phyloP scores from a whole-genome alignment of 2,888 invertebrate genomes.

The Trachelus iudaicus region DNA sequence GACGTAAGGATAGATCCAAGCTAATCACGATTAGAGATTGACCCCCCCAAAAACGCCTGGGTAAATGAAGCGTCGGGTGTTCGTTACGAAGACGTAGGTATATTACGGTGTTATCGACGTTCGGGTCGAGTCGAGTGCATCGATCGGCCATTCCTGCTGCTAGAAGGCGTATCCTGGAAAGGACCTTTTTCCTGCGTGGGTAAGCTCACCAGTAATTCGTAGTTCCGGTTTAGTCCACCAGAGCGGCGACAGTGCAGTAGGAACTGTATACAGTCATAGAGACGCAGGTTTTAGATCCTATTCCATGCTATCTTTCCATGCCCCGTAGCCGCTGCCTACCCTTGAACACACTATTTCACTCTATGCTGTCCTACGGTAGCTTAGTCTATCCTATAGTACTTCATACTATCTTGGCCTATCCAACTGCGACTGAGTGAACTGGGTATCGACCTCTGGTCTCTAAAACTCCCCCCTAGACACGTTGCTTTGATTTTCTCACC shows the following conservation, averaged over 20 bases:
- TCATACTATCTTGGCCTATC: constrained; percentile 37
- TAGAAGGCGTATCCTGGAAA: not conserved
- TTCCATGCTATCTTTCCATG: not conserved
- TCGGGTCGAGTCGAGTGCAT: not conserved
- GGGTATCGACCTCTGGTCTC: constrained; percentile 45
- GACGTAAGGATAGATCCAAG: not conserved
- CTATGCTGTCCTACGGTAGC: constrained; percentile 29
- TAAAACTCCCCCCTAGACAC: not conserved
- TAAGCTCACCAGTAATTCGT: constrained; percentile 40
- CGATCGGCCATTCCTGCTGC: not conserved
- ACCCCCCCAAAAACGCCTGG: not conserved
- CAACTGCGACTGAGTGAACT: constrained; percentile 44
- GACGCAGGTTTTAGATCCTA: not conserved
- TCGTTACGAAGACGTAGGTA: not conserved
- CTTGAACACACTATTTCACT: not conserved
- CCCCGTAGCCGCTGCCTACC: not conserved
- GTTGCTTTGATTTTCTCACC: not conserved
- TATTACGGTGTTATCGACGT: not conserved
- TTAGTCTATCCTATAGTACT: not conserved
- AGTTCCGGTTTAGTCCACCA: constrained; percentile 56
- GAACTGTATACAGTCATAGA: not conserved
- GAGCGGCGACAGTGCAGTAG: constrained; percentile 42
- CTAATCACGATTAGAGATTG: not conserved
- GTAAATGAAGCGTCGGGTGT: not conserved
- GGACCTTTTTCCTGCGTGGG: not conserved